These are phyloP conservation scores for Tipula helvola DNA, from an alignment of 2,888 invertebrate species.

Conservation along the genomic window DNA sequence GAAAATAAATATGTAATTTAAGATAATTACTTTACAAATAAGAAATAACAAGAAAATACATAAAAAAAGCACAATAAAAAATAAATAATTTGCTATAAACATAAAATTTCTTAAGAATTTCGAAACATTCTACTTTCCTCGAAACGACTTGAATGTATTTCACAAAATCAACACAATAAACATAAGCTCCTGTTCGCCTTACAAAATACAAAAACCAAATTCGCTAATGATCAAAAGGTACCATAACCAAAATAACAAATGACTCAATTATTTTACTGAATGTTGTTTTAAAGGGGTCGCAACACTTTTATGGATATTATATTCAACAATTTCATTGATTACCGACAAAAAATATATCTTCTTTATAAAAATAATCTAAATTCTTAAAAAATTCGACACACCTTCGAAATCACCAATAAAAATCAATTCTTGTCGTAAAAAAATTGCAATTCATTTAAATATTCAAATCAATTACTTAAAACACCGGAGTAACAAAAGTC, in stretches of 20 bases:
- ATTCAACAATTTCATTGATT: not conserved
- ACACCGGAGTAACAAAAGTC: not conserved
- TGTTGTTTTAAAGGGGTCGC: not conserved
- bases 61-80: not conserved
- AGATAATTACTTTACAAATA: not conserved
- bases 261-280: not conserved
- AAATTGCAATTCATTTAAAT: not conserved
- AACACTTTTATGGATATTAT: not conserved
- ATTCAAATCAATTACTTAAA: not conserved
- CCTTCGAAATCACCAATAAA: not conserved
- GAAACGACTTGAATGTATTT: not conserved
- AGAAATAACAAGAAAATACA: not conserved
- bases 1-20: not conserved
- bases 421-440: not conserved
- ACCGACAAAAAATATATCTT: not conserved
- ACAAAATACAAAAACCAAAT: not conserved
- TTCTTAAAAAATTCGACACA: not conserved
- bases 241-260: not conserved
- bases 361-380: not conserved
- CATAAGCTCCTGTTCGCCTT: not conserved
- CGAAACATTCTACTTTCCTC: not conserved
- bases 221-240: not conserved
- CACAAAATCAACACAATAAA: not conserved
- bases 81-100: not conserved
- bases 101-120: not conserved